Percentiles rank a stretch among this genome's conserved stretches.
phyloP scores from a whole-genome alignment of 2,797 vertebrate species.

The Pteronotus mesoamericanus region DNA sequence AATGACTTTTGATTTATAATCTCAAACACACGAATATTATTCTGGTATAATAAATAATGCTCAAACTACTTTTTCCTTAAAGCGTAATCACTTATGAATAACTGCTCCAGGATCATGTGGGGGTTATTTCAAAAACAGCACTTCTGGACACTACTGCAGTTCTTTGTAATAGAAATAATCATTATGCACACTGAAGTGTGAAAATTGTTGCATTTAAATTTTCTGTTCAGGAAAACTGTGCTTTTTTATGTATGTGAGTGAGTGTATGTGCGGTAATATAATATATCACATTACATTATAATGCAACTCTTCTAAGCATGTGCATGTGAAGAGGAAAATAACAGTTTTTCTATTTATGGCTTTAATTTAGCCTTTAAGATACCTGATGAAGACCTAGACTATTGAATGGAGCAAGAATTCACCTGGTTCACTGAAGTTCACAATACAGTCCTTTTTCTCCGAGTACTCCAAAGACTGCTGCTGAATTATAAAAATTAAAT shows the following conservation, averaged over 20 bases:
- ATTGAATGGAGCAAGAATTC: background rate
- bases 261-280: background rate
- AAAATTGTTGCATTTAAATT: background rate
- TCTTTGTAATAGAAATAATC: background rate
- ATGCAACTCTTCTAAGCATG: background rate
- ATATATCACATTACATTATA: background rate
- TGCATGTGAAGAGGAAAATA: background rate
- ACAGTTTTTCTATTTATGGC: background rate
- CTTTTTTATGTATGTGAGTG: background rate
- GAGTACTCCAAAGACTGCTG: background rate
- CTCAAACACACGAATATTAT: background rate
- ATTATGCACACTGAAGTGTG: background rate
- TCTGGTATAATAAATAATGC: background rate
- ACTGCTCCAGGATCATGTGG: background rate
- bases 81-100: background rate
- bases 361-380: background rate
- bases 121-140: background rate
- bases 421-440: background rate
- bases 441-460: background rate
- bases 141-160: background rate
- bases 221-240: background rate
- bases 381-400: background rate
- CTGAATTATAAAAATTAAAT: slow-evolving; percentile 6
- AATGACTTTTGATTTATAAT: background rate
- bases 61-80: background rate